phyloP scores from a whole-genome alignment of 2,888 invertebrate species.

The Cistogaster globosa region DNA sequence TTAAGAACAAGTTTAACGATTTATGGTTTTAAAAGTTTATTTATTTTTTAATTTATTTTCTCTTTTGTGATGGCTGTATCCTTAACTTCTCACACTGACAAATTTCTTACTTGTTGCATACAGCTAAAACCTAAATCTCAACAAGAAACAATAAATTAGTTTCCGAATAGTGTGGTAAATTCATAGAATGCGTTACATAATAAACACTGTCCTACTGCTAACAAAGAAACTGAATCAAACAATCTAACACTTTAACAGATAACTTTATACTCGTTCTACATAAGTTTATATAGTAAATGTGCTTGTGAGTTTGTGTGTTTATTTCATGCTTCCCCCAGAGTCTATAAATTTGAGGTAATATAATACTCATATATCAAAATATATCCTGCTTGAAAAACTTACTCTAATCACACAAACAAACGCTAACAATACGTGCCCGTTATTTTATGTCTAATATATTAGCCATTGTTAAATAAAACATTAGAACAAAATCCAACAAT shows the following conservation, averaged over 20 bases:
- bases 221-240: slow-evolving; percentile 8
- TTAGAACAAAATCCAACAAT: too few species aligned
- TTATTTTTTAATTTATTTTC: slow-evolving; percentile 1
- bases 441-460: background rate
- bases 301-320: background rate
- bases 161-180: slow-evolving; percentile 59
- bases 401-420: slow-evolving; percentile 32
- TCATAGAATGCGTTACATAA: slow-evolving; percentile 59
- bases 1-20: slow-evolving; percentile 54
- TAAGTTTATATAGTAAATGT: background rate
- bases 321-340: background rate
- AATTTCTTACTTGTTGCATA: slow-evolving; percentile 69
- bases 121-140: slow-evolving; percentile 66
- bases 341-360: slow-evolving; percentile 63
- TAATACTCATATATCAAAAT: slow-evolving; percentile 68
- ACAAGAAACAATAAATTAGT: slow-evolving; percentile 71
- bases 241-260: slow-evolving; percentile 7
- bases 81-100: slow-evolving; percentile 47
- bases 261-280: background rate
- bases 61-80: slow-evolving; percentile 4
- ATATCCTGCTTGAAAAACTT: slow-evolving; percentile 63
- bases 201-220: slow-evolving; percentile 30
- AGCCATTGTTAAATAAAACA: slow-evolving; percentile 5
- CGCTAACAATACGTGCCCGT: background rate
- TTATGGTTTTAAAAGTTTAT: slow-evolving; percentile 61